phyloP scores from a whole-genome alignment of 2,888 invertebrate species.

The Dicycla oo region DNA sequence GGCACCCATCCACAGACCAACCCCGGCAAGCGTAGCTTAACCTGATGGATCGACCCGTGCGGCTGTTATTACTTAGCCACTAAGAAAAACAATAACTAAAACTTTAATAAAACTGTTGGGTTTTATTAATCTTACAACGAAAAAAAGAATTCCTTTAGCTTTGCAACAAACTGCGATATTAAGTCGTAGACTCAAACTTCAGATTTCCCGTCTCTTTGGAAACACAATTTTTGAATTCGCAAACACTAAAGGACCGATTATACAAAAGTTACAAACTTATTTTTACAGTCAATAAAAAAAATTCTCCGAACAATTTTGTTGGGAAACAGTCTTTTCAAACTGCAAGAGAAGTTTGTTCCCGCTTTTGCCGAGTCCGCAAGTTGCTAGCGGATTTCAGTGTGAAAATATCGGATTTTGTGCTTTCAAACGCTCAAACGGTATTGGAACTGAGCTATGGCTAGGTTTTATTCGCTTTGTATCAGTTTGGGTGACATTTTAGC shows the following conservation, averaged over 20 bases:
- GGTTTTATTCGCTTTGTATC: slow-evolving; percentile 18
- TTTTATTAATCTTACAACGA: neutral
- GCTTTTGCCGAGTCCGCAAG: slow-evolving; percentile 34
- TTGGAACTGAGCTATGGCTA: slow-evolving; percentile 3
- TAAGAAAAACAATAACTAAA: neutral
- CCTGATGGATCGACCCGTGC: no score
- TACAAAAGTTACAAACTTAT: slow-evolving; percentile 30
- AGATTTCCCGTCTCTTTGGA: slow-evolving; percentile 8
- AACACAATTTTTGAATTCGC: slow-evolving; percentile 44
- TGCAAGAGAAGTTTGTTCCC: slow-evolving; percentile 23
- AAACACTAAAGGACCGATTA: slow-evolving; percentile 47
- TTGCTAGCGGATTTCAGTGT: slow-evolving; percentile 24
- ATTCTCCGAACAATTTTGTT: neutral
- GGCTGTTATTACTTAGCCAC: no score
- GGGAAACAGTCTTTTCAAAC: slow-evolving; percentile 14
- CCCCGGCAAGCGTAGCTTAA: no score
- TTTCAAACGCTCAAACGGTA: slow-evolving; percentile 38
- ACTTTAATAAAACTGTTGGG: no score
- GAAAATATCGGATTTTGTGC: slow-evolving; percentile 59
- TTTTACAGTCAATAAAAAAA: slow-evolving; percentile 8
- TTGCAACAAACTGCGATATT: slow-evolving; percentile 9
- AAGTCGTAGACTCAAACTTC: slow-evolving; percentile 21
- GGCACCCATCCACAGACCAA: no score
- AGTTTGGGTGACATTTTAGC: neutral
- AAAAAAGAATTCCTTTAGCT: slow-evolving; percentile 14